Evolutionary conservation across 2,888 invertebrate genomes (phyloP), one percentile per base, ranked within the genome.

Genomic region (Chelonus formosanus): DNA sequence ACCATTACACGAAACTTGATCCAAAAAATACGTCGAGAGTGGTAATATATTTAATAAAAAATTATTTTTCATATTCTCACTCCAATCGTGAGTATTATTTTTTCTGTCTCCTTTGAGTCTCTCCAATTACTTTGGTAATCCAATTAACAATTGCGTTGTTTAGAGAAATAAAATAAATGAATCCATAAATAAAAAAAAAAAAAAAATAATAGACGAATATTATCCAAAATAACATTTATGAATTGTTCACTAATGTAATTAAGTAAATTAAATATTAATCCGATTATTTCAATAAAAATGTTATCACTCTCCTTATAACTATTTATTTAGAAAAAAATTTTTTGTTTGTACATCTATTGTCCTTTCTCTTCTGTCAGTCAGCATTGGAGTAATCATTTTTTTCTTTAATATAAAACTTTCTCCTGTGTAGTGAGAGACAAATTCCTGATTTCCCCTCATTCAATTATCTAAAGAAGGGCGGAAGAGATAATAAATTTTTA

Each of bases 341-440:
- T 52, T 52, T 52, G 5, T 31, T 34, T 34, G 6, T 31, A n/a
- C 48, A n/a, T 20, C 48, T 10, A 20, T n/a, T 48, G 48, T 48
- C 48, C 20, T 48, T 48, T 20, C 48, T n/a, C 8, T 48, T 48
- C 10, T 48, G 48, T 48, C 48, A 20, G 10, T 48, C n/a, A 20
- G n/a, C 10, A 48, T 5, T n/a, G n/a, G 48, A n/a, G 48, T 48
- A 48, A 48, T 48, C 48, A 48, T 48, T 48, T 48, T 20, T 48
- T 48, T 20, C 48, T n/a, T n/a, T 48, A 48, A 48, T 20, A 48
- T 20, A 48, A n/a, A 48, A 48, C 40, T 40, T 40, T 40, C 40
- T 40, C 40, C 40, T 40, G 3, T 40, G 6, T 5, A 5, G 40
- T 40, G 40, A 5, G 40, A 20, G 20, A 48, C 48, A n/a, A 48